Evolutionary conservation across 2,113 vertebrate species (phyloP), one percentile per base, ranked within the genome.

Genomic region (Sinocyclocheilus grahami): DNA sequence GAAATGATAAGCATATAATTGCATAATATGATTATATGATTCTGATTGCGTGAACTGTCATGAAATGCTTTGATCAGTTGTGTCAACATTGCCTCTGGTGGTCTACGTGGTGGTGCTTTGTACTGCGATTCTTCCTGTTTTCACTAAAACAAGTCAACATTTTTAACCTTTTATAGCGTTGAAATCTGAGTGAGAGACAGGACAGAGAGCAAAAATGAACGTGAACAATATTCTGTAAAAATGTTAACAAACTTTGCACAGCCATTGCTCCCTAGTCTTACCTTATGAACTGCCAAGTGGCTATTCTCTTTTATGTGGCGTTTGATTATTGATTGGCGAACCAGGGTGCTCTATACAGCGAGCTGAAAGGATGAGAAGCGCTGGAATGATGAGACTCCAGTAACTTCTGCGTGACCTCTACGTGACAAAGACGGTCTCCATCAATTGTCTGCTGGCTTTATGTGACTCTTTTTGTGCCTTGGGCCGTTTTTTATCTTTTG

Each of bases 361-460:
- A 86, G 82, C 88, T 90, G 90, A 93, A 93, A 92, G 78, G 88
- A 91, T 89, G 82, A 87, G 89, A 91, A 86, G 90, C 92, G 92
- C 92, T 93, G 92, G 93, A 94, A 93, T 91, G 94, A 95, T 96
- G 95, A 96, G 96, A 97, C 96, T 96, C 94, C 93, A 95, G 95
- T 99, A 98, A 99, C 98, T 99, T 99, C 97, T 97, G 94, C 95
- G 95, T 99, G 98, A 99, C 97, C 97, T 95, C 96, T 95, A 91
- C 86, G 88, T 95, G 94, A 99, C 98, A 99, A 99, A 98, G 98
- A 95, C 95, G 89, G 87, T 95, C 89, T 92, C 91, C 93, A 94
- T 94, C 95, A 95, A 94, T 95, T 95, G 95, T 95, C 93, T 89
- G 67, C 89, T 62, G 90, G 92, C 94, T 92, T 95, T 95, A 92